Percentiles rank a stretch among this genome's conserved stretches.
phyloP scores from a whole-genome alignment of 2,113 vertebrate genomes.

The Trematomus loennbergii region DNA sequence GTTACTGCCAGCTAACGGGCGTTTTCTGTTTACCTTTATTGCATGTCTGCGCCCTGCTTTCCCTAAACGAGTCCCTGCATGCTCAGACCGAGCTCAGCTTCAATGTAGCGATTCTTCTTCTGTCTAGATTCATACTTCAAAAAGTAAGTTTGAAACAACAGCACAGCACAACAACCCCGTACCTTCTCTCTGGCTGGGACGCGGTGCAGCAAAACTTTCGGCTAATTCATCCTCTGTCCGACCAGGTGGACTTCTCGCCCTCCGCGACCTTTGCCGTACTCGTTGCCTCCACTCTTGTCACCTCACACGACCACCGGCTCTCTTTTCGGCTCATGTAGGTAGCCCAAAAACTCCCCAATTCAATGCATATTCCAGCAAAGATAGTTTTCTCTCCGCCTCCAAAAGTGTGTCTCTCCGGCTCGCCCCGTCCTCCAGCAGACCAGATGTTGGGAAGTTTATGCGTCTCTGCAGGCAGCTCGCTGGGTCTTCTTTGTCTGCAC shows the following conservation, averaged over 20 bases:
- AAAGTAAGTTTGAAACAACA: conserved; percentile 19
- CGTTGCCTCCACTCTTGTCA: conserved; percentile 34
- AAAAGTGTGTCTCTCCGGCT: conserved; percentile 62
- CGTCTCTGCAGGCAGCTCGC: conserved; percentile 41
- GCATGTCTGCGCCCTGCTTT: conserved; percentile 62
- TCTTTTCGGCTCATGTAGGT: conserved; percentile 28
- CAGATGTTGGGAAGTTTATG: conserved; percentile 69
- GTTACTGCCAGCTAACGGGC: conserved; percentile 6
- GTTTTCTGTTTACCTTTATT: conserved; percentile 65
- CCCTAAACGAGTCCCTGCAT: conserved; percentile 75
- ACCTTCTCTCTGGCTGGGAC: conserved; percentile 74
- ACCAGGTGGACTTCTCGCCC: conserved; percentile 67
- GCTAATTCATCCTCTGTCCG: conserved; percentile 77
- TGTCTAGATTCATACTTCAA: conserved; percentile 13
- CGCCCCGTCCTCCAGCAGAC: conserved; percentile 67
- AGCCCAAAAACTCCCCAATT: conserved; percentile 26
- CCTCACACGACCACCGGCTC: conserved; percentile 24
- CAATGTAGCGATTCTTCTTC: conserved; percentile 36
- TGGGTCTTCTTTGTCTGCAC: conserved; percentile 52
- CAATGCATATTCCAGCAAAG: conserved; percentile 66
- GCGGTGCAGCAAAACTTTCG: conserved; percentile 50
- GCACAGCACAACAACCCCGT: conserved; percentile 38
- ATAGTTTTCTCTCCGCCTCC: conserved; percentile 71
- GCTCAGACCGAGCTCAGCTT: conserved; percentile 53
- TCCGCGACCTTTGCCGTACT: conserved; percentile 35